Evolutionary conservation across 1,140 invertebrate species (phyloP), one percentile per base, ranked within the genome.

Genomic region (Latrodectus geometricus): DNA sequence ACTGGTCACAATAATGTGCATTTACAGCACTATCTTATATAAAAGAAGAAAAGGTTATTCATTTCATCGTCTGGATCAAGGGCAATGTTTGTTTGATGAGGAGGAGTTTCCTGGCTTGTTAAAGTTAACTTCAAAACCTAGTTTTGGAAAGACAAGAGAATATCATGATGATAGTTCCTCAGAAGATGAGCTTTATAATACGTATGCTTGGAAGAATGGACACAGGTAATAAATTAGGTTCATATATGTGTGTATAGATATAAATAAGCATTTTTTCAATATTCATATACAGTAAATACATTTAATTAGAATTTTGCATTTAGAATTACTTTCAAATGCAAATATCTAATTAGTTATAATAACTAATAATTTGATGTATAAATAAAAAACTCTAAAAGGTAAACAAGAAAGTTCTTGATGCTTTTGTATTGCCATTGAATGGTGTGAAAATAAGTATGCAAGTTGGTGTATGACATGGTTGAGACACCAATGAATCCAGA

Each of bases 121-220:
- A 23, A 76, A 74, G 23, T 21, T 61, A 15, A 23, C 50, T 9
- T 20, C 72, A 35, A 65, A 65, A 4, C 78, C n/a, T 61, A 48
- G 50, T 20, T 61, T 87, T 12, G 12, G 83, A 5, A 84, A 83
- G 35, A 17, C 23, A 56, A 52, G 65, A 20, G 86, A 88, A n/a
- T 88, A 88, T 56, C 52, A 69, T 54, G 80, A 77, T 70, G 86
- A 86, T n/a, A 78, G 23, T 17, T 73, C 75, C 17, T 88, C 88
- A 50, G 88, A 88, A 86, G 88, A 88, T 81, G 88, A 88, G 79
- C 56, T 88, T 20, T 88, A 88, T 79, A 88, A 88, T 78, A 87
- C 87, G 14, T 87, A 88, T 83, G 68, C 75, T 11, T 88, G 76
- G 83, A 86, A 88, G 74, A 84, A 88, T 78, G 87, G 76, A 48